phyloP scores from a whole-genome alignment of 2,113 vertebrate species.

The Eretmodus cyanostictus region DNA sequence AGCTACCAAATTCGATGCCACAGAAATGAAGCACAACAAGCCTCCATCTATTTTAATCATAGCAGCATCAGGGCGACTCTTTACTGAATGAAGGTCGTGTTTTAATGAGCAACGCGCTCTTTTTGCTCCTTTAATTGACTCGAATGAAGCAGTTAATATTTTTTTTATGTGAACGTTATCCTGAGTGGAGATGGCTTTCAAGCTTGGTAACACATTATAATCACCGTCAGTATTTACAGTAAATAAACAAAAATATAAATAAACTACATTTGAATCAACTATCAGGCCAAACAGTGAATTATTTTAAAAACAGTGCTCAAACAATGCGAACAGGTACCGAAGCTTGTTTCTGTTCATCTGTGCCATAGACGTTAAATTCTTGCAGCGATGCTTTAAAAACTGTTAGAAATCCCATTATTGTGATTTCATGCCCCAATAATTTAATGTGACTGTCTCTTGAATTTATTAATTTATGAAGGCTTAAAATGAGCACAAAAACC shows the following conservation, averaged over 20 bases:
- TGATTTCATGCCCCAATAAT: not conserved
- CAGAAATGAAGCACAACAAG: not conserved
- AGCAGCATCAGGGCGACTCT: fast-evolving
- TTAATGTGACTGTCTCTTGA: not conserved
- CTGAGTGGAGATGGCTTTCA: not conserved
- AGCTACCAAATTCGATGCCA: not conserved
- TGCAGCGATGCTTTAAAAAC: not conserved
- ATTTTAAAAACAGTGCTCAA: not conserved
- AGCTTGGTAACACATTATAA: not conserved
- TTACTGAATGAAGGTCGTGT: not conserved
- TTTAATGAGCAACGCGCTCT: fast-evolving
- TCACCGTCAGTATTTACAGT: not conserved
- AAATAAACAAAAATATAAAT: not conserved
- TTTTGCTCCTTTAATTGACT: not conserved
- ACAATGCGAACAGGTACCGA: not conserved
- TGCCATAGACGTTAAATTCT: fast-evolving
- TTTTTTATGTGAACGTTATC: not conserved
- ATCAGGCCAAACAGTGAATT: not conserved
- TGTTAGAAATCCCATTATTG: not conserved
- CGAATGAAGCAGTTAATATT: not conserved
- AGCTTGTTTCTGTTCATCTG: not conserved
- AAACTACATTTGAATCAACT: not conserved
- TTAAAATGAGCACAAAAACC: fast-evolving
- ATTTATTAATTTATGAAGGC: not conserved
- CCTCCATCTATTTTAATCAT: not conserved